Conservation (phyloP, 2,113 vertebrate species). For the Gallinago paraguaiae region DNA sequence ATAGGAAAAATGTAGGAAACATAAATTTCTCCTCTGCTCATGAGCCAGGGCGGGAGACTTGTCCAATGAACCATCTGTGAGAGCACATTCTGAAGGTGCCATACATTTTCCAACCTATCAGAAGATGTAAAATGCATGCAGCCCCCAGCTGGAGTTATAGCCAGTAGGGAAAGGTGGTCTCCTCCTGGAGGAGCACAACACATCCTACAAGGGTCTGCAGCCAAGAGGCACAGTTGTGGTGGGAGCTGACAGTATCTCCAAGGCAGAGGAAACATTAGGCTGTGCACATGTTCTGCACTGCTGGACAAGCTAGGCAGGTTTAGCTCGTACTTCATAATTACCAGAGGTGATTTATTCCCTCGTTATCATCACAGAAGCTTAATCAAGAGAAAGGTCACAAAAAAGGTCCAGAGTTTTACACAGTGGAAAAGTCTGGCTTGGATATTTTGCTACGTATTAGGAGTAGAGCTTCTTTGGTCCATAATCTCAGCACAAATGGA, state of each 20-base stretch:
- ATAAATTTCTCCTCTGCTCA: conserved; percentile 3
- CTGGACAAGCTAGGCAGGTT: background rate
- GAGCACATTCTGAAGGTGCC: background rate
- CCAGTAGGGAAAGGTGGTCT: background rate
- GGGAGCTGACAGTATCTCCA: background rate
- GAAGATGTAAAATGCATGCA: background rate
- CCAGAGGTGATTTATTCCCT: background rate
- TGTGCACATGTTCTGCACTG: background rate
- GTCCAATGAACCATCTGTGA: conserved; percentile 5
- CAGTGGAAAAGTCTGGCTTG: background rate
- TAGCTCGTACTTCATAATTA: background rate
- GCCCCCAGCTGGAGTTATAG: background rate
- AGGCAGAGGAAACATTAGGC: background rate
- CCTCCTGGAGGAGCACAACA: background rate
- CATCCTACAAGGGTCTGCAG: background rate
- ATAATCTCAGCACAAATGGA: background rate
- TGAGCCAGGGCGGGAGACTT: background rate
- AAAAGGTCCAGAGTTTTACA: background rate
- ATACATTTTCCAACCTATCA: background rate
- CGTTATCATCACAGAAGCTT: conserved; percentile 24
- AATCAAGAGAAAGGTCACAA: background rate
- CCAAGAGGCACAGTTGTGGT: background rate
- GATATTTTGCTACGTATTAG: background rate
- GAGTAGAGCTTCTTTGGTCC: background rate
- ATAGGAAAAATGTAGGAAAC: conserved; percentile 49